Evolutionary conservation across 2,888 invertebrate genomes (phyloP), one percentile per base, ranked within the genome.

Genomic region (Cryptosula pallasiana): DNA sequence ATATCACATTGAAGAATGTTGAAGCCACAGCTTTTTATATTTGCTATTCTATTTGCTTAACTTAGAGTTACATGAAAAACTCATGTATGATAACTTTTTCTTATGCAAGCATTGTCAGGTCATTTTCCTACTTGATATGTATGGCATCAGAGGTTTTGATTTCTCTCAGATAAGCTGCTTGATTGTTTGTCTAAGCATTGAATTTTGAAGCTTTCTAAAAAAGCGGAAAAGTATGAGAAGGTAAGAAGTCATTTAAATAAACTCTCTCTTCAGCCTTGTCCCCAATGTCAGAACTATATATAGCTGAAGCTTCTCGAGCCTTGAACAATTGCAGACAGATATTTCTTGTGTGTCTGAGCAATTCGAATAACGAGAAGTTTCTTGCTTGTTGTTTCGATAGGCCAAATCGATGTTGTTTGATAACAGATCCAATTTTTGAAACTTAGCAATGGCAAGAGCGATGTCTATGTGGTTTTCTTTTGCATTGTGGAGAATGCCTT

Each of bases 321-420:
- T 57, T 57, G n/a, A 57, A 57, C 5, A 23, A 16, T 23, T 16
- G 5, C 25, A 57, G 25, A 25, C 5, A 57, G n/a, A 5, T 25
- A 25, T 57, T 25, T 57, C 57, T 57, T n/a, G 20, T 25, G 25
- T 57, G 23, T 57, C n/a, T 57, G 57, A 16, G 25, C 25, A 57
- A 57, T 16, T 23, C 57, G 13, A 25, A 57, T 25, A 57, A 57
- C 25, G 5, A 57, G 20, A n/a, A 23, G n/a, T 57, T 57, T 57
- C 57, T 57, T 57, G 57, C 57, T 57, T 25, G n/a, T 57, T 57
- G n/a, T 57, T 57, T 57, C 25, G 57, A 57, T 57, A 57, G 25
- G 57, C 25, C n/a, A 25, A 9, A 23, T 57, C 57, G 5, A 57
- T 57, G 25, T 57, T 57, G 57, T 57, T 57, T 5, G 5, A 16